Percentiles rank a stretch among this genome's conserved stretches.
phyloP scores from a whole-genome alignment of 1,140 invertebrate genomes.

The Cotesia chilonis region DNA sequence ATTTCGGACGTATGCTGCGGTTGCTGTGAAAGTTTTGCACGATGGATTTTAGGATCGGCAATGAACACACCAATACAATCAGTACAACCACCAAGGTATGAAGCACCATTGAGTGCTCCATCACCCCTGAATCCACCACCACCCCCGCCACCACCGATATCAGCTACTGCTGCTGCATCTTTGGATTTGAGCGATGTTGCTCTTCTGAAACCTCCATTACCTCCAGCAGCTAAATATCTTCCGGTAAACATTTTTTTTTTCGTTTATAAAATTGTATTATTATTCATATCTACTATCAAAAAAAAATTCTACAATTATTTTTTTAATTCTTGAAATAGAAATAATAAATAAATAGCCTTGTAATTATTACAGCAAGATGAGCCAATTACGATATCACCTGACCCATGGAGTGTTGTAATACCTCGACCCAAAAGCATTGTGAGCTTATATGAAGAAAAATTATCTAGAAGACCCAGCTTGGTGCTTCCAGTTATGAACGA shows the following conservation, averaged over 20 bases:
- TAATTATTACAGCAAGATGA: conserved; percentile 45
- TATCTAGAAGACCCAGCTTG: conserved; percentile 53
- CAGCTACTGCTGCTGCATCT: conserved; percentile 30
- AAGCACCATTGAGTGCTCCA: conserved; percentile 48
- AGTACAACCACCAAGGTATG: conserved; percentile 47
- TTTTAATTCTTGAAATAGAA: conserved; percentile 1
- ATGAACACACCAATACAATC: conserved; percentile 59
- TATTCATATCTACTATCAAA: no score
- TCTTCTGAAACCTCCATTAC: conserved; percentile 64
- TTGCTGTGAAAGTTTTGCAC: conserved; percentile 72
- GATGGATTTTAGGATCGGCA: conserved; percentile 70
- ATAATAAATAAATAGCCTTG: conserved; percentile 5
- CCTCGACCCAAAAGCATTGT: conserved; percentile 51
- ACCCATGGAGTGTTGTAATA: conserved; percentile 51
- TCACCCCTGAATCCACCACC: conserved; percentile 61
- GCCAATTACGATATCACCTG: conserved; percentile 42
- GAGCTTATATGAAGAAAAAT: conserved; percentile 52
- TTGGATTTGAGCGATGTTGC: conserved; percentile 63
- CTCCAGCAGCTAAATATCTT: conserved; percentile 54
- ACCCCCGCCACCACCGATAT: conserved; percentile 47
- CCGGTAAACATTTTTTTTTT: conserved; percentile 36
- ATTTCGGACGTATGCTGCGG: conserved; percentile 77
- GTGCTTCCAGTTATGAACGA: conserved; percentile 48
- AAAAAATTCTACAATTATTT: not conserved
- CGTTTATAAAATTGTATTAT: no score